Base-by-base conservation (phyloP, 2,113 vertebrate species). In the Carettochelys insculpta region DNA sequence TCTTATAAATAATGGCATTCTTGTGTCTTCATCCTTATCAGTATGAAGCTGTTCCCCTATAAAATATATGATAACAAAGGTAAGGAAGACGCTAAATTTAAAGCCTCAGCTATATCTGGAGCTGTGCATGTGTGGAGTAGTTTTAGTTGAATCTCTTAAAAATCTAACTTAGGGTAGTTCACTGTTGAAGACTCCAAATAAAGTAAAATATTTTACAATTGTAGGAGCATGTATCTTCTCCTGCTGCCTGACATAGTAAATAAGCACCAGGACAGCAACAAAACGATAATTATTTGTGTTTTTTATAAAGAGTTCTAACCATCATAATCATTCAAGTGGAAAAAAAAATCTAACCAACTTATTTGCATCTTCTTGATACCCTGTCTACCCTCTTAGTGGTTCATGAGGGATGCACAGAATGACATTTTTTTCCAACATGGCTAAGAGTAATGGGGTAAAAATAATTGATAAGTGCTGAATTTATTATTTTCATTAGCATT, bases 401-500 rank as follows among this genome's bases (percentile, higher is more conserved):
- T 51, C 79, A 87, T 83, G 77, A 89, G 80, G 94, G 71, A 93
- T 90, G 85, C 80, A 61, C 38, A 54, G 92, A 91, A 73, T 87
- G 92, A 90, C 80, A 85, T 89, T 92, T 92, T 95, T 96, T 92
- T 90, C 88, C 83, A 95, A 77, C 77, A 83, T 65, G 90, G 81
- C 86, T 94, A 95, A 95, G 90, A 84, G 91, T 91, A 96, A 95
- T 56, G 79, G 52, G 77, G 91, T 96, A 97, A 96, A 96, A 96
- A 97, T 94, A 97, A 19, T 52, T 50, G 47, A 34, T 96, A 95
- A 97, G 92, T 96, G 88, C 93, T 94, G 95, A 87, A 95, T 96
- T 97, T 93, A 96, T 97, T 96, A 95, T 97, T 97, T 97, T 96
- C 90, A 94, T 95, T 95, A 93, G 65, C 83, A 77, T 86, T 92